Conservation (phyloP, 2,888 invertebrate species). For the Oscheius sp. region DNA sequence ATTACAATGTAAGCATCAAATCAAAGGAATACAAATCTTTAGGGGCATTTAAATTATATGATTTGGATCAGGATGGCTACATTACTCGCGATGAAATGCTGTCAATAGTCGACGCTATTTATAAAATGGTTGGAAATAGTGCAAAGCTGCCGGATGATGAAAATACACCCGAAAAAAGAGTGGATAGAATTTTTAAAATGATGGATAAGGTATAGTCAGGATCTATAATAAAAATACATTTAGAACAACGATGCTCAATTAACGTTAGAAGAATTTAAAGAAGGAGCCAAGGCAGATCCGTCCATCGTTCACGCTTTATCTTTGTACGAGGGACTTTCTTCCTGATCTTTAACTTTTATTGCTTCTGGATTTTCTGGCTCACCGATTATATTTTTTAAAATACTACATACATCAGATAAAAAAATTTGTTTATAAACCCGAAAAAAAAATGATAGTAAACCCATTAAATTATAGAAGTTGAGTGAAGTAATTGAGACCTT, state of each 20-base stretch:
- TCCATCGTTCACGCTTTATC: slow-evolving; percentile 92
- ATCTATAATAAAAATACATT: slow-evolving; percentile 35
- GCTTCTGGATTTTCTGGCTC: neutral
- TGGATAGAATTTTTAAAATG: slow-evolving; percentile 97
- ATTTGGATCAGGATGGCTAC: slow-evolving; percentile 93
- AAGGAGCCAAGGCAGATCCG: slow-evolving; percentile 97
- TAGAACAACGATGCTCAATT: slow-evolving; percentile 92
- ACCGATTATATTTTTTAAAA: neutral
- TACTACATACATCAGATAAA: neutral
- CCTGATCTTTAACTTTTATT: slow-evolving; percentile 28
- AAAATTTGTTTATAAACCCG: slow-evolving; percentile 1
- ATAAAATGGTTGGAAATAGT: slow-evolving; percentile 88
- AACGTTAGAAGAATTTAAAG: slow-evolving; percentile 93
- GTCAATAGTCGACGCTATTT: slow-evolving; percentile 95
- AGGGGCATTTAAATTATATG: slow-evolving; percentile 96
- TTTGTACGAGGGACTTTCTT: slow-evolving; percentile 72
- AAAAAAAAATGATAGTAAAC: neutral
- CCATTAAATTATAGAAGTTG: slow-evolving; percentile 37
- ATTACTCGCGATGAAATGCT: slow-evolving; percentile 95
- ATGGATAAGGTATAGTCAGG: slow-evolving; percentile 86
- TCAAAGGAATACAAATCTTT: slow-evolving; percentile 51
- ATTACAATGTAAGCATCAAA: slow-evolving; percentile 84
- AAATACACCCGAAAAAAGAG: slow-evolving; percentile 81
- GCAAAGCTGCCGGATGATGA: slow-evolving; percentile 69
- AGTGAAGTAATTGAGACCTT: slow-evolving; percentile 59